These are phyloP conservation scores for Phalacrocorax aristotelis DNA, from an alignment of 2,113 vertebrate species.

Conservation along the genomic window DNA sequence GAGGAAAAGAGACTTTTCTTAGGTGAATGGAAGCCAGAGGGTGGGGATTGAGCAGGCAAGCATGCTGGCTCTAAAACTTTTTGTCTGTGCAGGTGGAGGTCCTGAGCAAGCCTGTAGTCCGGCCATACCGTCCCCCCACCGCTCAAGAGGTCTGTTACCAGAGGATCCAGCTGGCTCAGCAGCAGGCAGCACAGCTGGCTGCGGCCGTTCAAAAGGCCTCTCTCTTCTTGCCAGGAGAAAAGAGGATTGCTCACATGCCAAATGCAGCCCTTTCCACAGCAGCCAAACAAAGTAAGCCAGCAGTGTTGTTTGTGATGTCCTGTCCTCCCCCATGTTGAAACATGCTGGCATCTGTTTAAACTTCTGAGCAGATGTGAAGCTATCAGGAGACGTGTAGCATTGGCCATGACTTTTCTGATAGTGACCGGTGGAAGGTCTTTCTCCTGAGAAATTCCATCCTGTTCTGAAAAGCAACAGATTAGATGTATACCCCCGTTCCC, in stretches of 20 bases:
- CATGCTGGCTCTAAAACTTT: not conserved
- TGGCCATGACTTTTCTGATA: not conserved
- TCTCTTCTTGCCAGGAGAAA: constrained; percentile 77
- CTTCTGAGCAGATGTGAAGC: not conserved
- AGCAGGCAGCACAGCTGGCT: constrained; percentile 77
- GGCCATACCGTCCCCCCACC: constrained; percentile 77
- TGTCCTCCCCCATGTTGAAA: not conserved
- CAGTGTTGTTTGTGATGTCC: not conserved
- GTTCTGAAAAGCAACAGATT: not conserved
- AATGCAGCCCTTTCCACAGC: constrained; percentile 44
- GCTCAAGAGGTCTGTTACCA: constrained; percentile 94
- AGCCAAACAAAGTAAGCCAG: constrained; percentile 71
- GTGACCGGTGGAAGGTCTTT: not conserved
- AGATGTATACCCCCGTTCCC: fast-evolving
- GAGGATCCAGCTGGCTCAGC: constrained; percentile 89
- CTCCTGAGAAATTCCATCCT: not conserved
- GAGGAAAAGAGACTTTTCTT: not conserved
- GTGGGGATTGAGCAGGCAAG: not conserved
- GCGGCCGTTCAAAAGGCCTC: constrained; percentile 58
- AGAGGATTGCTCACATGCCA: constrained; percentile 88
- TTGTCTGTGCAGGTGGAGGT: constrained; percentile 67
- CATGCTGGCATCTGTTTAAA: not conserved
- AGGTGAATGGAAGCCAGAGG: not conserved
- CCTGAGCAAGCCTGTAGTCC: constrained; percentile 64
- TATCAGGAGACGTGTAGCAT: not conserved